A percentile compares a stretch with the other conserved stretches of the same genome.
Evolutionary conservation across 1,140 invertebrate genomes (phyloP).

Genomic region (Coptotermes formosanus): DNA sequence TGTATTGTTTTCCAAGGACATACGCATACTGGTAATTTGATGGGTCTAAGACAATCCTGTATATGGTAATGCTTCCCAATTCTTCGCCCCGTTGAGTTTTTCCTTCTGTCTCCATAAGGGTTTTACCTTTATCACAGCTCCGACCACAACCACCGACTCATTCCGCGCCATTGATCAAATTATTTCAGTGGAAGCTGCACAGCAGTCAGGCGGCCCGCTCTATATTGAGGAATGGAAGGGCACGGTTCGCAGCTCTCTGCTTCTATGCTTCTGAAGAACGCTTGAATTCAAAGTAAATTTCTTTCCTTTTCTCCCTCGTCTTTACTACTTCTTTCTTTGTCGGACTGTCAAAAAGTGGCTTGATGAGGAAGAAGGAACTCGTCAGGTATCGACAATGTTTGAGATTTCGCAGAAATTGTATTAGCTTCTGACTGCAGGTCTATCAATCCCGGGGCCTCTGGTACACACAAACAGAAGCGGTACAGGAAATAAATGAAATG

Average conservation of each 20-base stretch:
- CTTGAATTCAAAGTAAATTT: conserved; percentile 10
- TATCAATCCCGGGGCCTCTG: not conserved
- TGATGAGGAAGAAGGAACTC: not conserved
- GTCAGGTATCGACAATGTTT: not conserved
- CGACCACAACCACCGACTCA: not conserved
- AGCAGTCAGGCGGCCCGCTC: not conserved
- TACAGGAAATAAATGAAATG: not conserved
- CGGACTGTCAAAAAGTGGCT: not conserved
- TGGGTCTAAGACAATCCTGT: not conserved
- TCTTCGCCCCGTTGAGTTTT: conserved; percentile 1
- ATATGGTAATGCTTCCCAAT: not conserved
- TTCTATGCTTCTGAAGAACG: not conserved
- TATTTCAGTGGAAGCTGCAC: conserved; percentile 4
- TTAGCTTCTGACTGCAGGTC: not conserved
- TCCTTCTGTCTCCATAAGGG: conserved; percentile 10
- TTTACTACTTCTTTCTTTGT: not conserved
- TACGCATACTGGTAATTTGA: too few relatives aligned
- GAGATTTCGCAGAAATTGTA: not conserved
- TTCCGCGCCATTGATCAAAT: conserved; percentile 13
- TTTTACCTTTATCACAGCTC: conserved; percentile 17
- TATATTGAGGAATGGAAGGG: conserved; percentile 4
- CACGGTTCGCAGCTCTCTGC: not conserved
- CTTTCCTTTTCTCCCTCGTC: conserved; percentile 1
- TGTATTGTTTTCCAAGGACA: too few relatives aligned
- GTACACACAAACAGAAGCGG: not conserved